phyloP scores from a whole-genome alignment of 2,797 vertebrate species.

The Linurgus olivaceus region DNA sequence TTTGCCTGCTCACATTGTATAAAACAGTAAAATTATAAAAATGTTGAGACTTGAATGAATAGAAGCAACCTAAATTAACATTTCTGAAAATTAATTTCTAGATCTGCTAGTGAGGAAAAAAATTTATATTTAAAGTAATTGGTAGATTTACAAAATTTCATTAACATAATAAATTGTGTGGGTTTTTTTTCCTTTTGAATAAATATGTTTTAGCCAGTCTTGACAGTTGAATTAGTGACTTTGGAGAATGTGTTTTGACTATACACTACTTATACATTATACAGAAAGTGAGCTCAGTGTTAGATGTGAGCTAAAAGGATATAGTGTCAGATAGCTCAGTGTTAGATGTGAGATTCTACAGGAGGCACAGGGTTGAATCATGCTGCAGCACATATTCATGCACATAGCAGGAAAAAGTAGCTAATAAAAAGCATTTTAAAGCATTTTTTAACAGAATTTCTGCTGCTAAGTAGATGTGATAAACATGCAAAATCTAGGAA shows the following conservation, averaged over 20 bases:
- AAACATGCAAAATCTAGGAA: neutral
- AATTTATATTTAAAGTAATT: neutral
- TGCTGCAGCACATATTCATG: neutral
- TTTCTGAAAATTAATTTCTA: neutral
- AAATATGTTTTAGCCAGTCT: neutral
- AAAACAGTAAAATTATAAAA: neutral
- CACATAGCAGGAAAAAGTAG: accelerated
- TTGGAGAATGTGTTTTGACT: neutral
- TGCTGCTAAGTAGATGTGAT: neutral
- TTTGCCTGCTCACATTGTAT: neutral
- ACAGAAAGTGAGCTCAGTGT: neutral
- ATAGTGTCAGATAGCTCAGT: neutral
- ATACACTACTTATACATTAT: neutral
- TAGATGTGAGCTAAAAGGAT: neutral
- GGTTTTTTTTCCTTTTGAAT: neutral
- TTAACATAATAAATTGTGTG: neutral
- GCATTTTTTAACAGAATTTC: neutral
- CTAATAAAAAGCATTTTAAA: neutral
- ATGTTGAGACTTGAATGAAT: neutral
- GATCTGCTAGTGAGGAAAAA: neutral
- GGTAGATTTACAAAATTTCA: neutral
- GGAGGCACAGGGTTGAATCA: neutral
- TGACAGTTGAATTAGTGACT: neutral
- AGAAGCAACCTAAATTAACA: neutral
- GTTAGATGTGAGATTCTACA: neutral